A percentile compares a stretch with the other conserved stretches of the same genome.
Evolutionary conservation across 2,888 invertebrate species (phyloP).

Genomic region (Stenoptilia bipunctidactyla): DNA sequence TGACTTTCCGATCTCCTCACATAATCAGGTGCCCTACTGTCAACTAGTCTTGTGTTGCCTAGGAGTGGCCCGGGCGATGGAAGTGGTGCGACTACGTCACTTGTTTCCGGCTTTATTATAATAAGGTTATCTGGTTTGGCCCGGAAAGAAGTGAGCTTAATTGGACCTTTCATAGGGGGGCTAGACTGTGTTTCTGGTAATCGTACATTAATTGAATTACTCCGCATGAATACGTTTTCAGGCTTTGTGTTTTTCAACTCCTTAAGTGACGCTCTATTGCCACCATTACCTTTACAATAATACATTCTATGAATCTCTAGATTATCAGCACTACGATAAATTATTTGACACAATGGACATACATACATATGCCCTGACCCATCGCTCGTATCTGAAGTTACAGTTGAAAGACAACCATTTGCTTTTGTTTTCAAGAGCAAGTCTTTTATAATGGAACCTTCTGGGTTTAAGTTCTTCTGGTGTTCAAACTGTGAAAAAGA

Average conservation of each 20-base stretch:
- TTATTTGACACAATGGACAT: slow-evolving; percentile 83
- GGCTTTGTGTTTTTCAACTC: slow-evolving; percentile 40
- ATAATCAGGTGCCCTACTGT: slow-evolving; percentile 65
- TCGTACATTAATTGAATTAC: slow-evolving; percentile 71
- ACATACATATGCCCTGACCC: slow-evolving; percentile 72
- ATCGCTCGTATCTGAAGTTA: slow-evolving; percentile 70
- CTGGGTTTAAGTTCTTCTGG: slow-evolving; percentile 73
- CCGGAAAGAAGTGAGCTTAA: slow-evolving; percentile 44
- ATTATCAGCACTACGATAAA: slow-evolving; percentile 85
- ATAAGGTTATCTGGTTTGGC: slow-evolving; percentile 71
- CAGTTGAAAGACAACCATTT: slow-evolving; percentile 48
- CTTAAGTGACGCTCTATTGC: slow-evolving; percentile 33
- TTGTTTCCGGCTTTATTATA: slow-evolving; percentile 55
- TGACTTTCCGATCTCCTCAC: slow-evolving; percentile 42
- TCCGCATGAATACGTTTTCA: slow-evolving; percentile 67
- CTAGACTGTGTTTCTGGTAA: slow-evolving; percentile 65
- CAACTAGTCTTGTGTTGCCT: slow-evolving; percentile 85
- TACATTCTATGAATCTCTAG: slow-evolving; percentile 83
- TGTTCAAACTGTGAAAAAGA: slow-evolving; percentile 57
- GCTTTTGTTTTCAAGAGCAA: slow-evolving; percentile 78
- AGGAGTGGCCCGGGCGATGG: slow-evolving; percentile 87
- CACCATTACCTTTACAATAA: slow-evolving; percentile 79
- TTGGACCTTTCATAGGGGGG: slow-evolving; percentile 19
- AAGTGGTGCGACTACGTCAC: slow-evolving; percentile 73
- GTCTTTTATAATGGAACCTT: slow-evolving; percentile 82